These are phyloP conservation scores for Tautogolabrus adspersus DNA, from an alignment of 2,113 vertebrate genomes.

Conservation along the genomic window DNA sequence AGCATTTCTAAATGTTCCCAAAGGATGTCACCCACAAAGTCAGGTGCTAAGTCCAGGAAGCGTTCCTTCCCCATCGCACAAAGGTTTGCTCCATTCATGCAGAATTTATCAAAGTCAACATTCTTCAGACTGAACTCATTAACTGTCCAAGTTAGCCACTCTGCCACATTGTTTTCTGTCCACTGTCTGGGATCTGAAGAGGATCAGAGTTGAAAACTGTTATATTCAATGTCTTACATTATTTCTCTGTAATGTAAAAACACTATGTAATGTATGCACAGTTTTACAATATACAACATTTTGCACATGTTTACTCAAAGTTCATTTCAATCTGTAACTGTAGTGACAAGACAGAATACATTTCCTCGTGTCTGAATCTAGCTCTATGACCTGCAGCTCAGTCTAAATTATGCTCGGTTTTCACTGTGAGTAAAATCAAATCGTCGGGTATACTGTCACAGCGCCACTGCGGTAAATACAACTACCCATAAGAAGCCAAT, in stretches of 20 bases:
- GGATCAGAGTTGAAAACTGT: background rate
- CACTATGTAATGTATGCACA: background rate
- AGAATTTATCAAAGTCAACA: constrained; percentile 97
- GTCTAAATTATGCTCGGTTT: background rate
- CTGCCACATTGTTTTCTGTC: constrained; percentile 93
- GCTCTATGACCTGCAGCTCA: background rate
- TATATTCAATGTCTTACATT: background rate
- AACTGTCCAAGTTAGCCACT: constrained; percentile 97
- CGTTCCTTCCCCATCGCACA: constrained; percentile 97
- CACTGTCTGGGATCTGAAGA: constrained; percentile 94
- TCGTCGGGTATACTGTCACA: background rate
- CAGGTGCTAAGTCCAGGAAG: constrained; percentile 96
- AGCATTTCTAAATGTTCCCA: constrained; percentile 99
- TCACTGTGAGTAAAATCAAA: background rate
- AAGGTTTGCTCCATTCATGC: constrained; percentile 92
- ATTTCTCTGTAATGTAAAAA: background rate
- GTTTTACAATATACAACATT: too few relatives aligned
- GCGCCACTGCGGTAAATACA: background rate
- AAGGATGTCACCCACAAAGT: constrained; percentile 98
- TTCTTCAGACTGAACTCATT: constrained; percentile 98
- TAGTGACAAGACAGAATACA: background rate
- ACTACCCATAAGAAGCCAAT: constrained; percentile 4
- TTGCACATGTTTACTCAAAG: background rate
- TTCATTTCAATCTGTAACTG: background rate
- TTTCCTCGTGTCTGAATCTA: background rate